phyloP scores from a whole-genome alignment of 1,140 invertebrate genomes.

The Lanistes nyassanus region DNA sequence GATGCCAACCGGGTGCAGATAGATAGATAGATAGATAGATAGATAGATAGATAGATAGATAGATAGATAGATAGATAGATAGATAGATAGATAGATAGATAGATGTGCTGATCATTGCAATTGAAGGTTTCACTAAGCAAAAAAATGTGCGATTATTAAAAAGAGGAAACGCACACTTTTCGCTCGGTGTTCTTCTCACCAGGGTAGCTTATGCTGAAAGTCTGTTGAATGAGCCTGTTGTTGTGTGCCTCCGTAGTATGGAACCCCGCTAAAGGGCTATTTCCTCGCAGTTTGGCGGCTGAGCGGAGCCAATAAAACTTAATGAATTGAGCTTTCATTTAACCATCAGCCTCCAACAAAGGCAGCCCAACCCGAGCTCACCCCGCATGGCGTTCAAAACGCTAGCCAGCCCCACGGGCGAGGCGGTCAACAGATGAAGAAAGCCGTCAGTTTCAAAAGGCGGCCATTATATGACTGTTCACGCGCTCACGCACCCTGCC shows the following conservation, averaged over 20 bases:
- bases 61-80: background rate
- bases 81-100: background rate
- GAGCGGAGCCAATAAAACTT: slow-evolving; percentile 17
- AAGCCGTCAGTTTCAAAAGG: slow-evolving; percentile 10
- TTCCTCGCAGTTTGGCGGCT: slow-evolving; percentile 16
- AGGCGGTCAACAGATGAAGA: background rate
- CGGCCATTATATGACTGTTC: slow-evolving; percentile 8
- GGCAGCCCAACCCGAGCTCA: background rate
- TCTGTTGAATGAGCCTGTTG: background rate
- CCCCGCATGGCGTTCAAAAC: background rate
- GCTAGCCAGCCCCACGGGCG: background rate
- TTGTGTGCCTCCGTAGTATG: background rate
- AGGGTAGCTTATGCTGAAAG: background rate
- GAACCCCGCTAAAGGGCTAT: slow-evolving; percentile 7
- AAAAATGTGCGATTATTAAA: background rate
- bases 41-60: slow-evolving; percentile 4
- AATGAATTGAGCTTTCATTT: slow-evolving; percentile 19
- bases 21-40: no score
- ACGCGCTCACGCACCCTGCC: slow-evolving; percentile 12
- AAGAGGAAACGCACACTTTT: background rate
- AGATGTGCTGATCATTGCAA: no score
- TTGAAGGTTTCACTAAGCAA: background rate
- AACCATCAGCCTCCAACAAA: slow-evolving; percentile 8
- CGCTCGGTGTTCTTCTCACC: background rate
- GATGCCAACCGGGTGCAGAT: no score